phyloP scores from a whole-genome alignment of 2,113 vertebrate genomes.

The Vulpes lagopus region DNA sequence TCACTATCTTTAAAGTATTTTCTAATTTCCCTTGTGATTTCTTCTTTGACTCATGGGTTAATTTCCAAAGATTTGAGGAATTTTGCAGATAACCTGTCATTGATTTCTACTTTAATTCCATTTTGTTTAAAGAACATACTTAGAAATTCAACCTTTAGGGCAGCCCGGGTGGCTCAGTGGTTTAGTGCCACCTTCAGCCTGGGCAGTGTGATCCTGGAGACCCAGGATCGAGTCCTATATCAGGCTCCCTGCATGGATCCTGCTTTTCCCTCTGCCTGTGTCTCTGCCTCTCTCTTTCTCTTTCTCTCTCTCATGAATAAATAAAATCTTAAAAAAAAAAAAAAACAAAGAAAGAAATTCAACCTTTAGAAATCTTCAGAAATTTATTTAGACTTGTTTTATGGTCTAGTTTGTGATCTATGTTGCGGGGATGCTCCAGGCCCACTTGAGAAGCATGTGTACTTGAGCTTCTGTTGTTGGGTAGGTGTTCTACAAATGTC shows the following conservation, averaged over 20 bases:
- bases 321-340: no score
- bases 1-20: constrained; percentile 35
- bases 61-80: constrained; percentile 36
- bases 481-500: neutral
- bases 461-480: neutral
- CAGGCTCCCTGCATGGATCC: no score
- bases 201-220: no score
- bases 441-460: neutral
- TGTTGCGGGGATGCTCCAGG: neutral
- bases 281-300: no score
- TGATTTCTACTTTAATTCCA: neutral
- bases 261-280: no score
- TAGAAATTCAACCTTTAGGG: neutral
- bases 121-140: constrained; percentile 7
- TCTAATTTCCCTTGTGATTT: constrained; percentile 1
- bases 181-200: no score
- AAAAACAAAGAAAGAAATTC: neutral
- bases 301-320: no score
- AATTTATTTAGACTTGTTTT: neutral
- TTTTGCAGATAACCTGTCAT: neutral
- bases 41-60: neutral
- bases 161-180: no score
- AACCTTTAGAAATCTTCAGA: neutral
- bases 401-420: neutral
- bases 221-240: no score